phyloP scores from a whole-genome alignment of 2,888 invertebrate genomes.

The Timandra comae region DNA sequence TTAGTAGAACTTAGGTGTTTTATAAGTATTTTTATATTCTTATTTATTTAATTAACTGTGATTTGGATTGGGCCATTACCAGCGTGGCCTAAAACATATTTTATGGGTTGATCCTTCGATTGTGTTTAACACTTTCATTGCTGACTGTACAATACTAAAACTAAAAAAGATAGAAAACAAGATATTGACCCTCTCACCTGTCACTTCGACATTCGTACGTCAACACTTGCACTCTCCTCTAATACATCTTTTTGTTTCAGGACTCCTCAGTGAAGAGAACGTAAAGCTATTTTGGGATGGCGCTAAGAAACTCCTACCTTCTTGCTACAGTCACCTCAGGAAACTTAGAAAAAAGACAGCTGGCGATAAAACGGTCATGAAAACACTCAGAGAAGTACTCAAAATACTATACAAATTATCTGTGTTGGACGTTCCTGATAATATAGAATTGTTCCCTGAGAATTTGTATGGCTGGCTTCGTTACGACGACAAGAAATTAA shows the following conservation, averaged over 20 bases:
- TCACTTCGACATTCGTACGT: no score
- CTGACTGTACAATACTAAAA: no score
- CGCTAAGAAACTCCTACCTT: constrained; percentile 84
- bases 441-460: constrained; percentile 81
- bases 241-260: constrained; percentile 32
- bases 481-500: constrained; percentile 69
- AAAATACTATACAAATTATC: constrained; percentile 82
- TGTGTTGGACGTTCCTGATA: constrained; percentile 77
- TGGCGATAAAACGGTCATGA: constrained; percentile 83
- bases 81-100: no score
- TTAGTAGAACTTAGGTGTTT: no score
- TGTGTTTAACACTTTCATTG: no score
- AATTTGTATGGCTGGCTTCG: constrained; percentile 82
- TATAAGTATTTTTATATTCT: no score
- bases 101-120: no score
- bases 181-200: no score
- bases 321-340: constrained; percentile 84
- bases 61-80: no score
- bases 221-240: no score
- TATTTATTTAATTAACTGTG: no score
- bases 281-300: constrained; percentile 88
- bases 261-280: constrained; percentile 75
- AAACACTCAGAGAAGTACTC: constrained; percentile 83
- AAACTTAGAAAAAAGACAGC: constrained; percentile 85
- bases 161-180: no score